phyloP scores from a whole-genome alignment of 2,113 vertebrate genomes.

The Sakesphorus luctuosus region DNA sequence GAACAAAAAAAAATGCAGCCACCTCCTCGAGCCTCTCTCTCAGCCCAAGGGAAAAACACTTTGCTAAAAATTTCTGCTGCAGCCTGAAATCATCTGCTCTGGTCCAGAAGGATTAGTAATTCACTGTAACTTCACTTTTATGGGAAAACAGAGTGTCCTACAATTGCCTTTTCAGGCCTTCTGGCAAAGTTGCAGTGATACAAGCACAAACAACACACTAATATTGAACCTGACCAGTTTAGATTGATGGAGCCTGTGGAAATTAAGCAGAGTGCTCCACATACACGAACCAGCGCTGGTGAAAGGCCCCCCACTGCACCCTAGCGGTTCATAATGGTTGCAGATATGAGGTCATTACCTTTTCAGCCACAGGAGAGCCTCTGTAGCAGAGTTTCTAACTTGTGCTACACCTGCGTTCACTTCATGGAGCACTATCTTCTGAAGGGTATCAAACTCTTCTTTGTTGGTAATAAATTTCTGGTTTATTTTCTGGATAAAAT shows the following conservation, averaged over 20 bases:
- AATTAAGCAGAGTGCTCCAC: background rate
- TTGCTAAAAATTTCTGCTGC: background rate
- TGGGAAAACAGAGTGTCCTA: accelerated
- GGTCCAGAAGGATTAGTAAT: background rate
- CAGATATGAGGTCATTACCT: constrained; percentile 54
- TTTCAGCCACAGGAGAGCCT: constrained; percentile 95
- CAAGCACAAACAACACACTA: background rate
- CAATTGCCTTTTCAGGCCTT: accelerated
- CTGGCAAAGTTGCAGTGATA: background rate
- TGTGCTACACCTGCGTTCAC: constrained; percentile 82
- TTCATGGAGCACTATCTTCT: constrained; percentile 95
- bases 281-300: background rate
- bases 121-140: background rate
- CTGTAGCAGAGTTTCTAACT: constrained; percentile 93
- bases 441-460: constrained; percentile 88
- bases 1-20: background rate
- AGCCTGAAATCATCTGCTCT: background rate
- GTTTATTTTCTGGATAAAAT: constrained; percentile 86
- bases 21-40: background rate
- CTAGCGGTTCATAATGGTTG: background rate
- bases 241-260: background rate
- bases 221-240: background rate
- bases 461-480: constrained; percentile 93
- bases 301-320: background rate
- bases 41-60: background rate